These are phyloP conservation scores for Pachycephala philippinensis DNA, from an alignment of 2,113 vertebrate genomes.

Conservation along the genomic window DNA sequence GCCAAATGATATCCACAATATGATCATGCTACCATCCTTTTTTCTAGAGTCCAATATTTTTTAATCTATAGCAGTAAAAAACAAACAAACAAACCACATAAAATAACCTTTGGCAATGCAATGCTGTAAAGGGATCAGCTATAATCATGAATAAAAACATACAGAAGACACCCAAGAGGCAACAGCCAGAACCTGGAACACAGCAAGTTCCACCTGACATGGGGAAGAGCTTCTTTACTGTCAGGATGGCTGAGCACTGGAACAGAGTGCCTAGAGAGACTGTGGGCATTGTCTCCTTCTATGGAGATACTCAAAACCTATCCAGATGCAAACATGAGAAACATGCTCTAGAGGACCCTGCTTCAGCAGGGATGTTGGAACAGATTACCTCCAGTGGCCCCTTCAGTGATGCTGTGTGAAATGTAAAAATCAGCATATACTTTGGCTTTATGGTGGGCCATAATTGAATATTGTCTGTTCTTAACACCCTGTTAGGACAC, in stretches of 20 bases:
- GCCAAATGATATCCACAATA: neutral
- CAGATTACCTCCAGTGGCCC: neutral
- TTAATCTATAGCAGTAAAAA: neutral
- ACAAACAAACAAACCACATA: neutral
- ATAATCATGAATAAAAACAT: neutral
- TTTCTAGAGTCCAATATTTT: neutral
- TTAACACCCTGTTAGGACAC: neutral
- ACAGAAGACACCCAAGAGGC: neutral
- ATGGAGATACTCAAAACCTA: neutral
- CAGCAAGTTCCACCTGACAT: neutral
- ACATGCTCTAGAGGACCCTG: accelerated
- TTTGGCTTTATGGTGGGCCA: neutral
- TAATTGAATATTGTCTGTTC: neutral
- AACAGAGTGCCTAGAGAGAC: neutral
- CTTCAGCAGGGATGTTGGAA: neutral
- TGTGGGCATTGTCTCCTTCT: neutral
- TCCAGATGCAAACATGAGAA: neutral
- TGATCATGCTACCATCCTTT: neutral
- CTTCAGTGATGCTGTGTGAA: neutral
- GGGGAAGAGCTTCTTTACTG: neutral
- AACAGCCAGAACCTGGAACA: neutral
- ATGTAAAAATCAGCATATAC: neutral
- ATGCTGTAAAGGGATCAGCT: neutral
- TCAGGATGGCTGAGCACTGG: neutral
- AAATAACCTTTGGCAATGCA: neutral